Conservation (phyloP, 2,888 invertebrate genomes). For the Isotomurus palustris region DNA sequence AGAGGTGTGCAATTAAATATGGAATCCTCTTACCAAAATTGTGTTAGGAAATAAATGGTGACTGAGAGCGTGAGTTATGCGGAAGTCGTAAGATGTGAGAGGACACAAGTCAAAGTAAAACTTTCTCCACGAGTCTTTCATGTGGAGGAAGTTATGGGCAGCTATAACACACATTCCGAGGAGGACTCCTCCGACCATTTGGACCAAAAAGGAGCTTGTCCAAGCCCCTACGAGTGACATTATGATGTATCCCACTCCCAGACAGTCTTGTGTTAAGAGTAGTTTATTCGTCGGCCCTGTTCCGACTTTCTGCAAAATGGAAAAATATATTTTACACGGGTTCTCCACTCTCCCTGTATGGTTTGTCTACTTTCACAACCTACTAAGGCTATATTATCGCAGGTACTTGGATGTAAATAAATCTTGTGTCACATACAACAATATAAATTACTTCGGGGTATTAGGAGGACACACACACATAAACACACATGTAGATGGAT, state of each 20-base stretch:
- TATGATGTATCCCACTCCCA: conserved; percentile 33
- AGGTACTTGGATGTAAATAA: too few relatives aligned
- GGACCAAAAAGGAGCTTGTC: conserved; percentile 42
- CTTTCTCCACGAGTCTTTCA: conserved; percentile 47
- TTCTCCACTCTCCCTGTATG: too few relatives aligned
- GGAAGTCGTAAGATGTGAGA: conserved; percentile 47
- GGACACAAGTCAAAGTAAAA: conserved; percentile 47
- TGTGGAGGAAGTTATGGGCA: conserved; percentile 48
- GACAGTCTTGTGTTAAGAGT: conserved; percentile 39
- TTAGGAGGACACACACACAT: too few relatives aligned
- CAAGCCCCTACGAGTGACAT: conserved; percentile 35
- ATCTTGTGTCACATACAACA: too few relatives aligned
- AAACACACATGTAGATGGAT: too few relatives aligned
- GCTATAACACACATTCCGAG: conserved; percentile 39
- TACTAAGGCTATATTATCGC: too few relatives aligned
- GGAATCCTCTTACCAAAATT: conserved; percentile 54
- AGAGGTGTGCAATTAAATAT: neutral
- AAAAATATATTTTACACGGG: too few relatives aligned
- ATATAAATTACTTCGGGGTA: too few relatives aligned
- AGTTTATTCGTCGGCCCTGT: conserved; percentile 37
- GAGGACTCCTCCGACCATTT: conserved; percentile 41
- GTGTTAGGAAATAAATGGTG: conserved; percentile 48
- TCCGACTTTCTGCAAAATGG: conserved; percentile 41
- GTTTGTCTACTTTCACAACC: too few relatives aligned
- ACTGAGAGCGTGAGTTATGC: conserved; percentile 47